phyloP scores from a whole-genome alignment of 2,797 vertebrate species.

The Halcyon leucocephala region DNA sequence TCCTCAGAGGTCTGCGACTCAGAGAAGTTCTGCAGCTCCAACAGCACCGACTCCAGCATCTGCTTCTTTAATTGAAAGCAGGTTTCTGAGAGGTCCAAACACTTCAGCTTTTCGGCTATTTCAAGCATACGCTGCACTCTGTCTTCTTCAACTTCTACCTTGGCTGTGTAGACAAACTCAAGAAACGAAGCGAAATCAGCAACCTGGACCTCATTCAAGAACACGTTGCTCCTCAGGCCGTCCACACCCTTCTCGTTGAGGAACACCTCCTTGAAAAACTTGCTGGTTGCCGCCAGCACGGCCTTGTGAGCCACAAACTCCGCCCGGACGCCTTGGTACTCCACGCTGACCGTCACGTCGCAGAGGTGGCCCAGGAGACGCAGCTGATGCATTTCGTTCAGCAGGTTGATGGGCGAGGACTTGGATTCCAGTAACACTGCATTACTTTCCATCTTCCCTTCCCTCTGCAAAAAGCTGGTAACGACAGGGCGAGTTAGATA shows the following conservation, averaged over 20 bases:
- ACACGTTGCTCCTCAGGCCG: conserved; percentile 76
- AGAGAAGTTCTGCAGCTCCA: conserved; percentile 82
- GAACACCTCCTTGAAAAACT: conserved; percentile 91
- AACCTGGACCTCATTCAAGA: conserved; percentile 83
- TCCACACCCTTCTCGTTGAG: conserved; percentile 78
- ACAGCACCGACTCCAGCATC: conserved; percentile 82
- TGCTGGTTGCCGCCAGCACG: conserved; percentile 92
- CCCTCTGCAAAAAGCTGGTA: conserved; percentile 43
- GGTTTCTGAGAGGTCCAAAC: conserved; percentile 86
- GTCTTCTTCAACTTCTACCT: conserved; percentile 84
- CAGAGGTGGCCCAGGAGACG: conserved; percentile 88
- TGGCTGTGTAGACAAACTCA: conserved; percentile 93
- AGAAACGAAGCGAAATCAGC: conserved; percentile 89
- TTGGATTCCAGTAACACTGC: conserved; percentile 87
- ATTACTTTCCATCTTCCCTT: conserved; percentile 84
- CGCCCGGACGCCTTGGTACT: conserved; percentile 85
- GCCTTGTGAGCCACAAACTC: conserved; percentile 93
- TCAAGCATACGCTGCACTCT: conserved; percentile 85
- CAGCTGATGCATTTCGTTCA: conserved; percentile 90
- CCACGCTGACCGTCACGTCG: conserved; percentile 90
- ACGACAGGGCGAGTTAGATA: not conserved
- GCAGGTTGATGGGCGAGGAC: conserved; percentile 85
- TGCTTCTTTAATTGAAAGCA: conserved; percentile 85
- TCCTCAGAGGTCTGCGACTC: conserved; percentile 74
- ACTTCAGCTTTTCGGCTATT: conserved; percentile 88